Base-by-base conservation (phyloP, 1,140 invertebrate genomes). In the Monochamus saltuarius region DNA sequence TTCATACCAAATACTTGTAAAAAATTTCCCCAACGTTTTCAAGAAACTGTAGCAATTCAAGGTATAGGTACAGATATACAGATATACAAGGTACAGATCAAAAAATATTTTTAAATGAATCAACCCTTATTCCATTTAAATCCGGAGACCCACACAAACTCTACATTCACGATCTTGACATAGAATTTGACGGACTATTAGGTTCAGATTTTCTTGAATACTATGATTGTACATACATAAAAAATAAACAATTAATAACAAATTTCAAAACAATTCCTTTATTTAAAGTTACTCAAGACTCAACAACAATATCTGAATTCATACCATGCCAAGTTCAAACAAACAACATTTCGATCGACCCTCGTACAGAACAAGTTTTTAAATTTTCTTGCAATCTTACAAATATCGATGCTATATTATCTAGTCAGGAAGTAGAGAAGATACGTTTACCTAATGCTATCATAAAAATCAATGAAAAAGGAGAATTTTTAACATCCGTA, bases 1-100 rank as follows among this genome's bases (percentile, higher is more conserved):
- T 62, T 62, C 11, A 56, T 56, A 58, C 29, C 47, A 2, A 49
- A 56, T 11, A 53, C 34, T 34, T 53, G 40, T 1, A 40, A 53
- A 53, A 58, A 38, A 45, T 62, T 45, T 56, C n/a, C 13, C 11
- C 1, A 49, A 9, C 29, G 52, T 2, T 61, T 39, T 7, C 59
- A 42, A 45, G 17, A 46, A 46, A 47, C 14, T n/a, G 29, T 47
- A 1, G 17, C 17, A 8, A 19, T 0, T 29, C 45, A 47, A 0
- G 45, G 19, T 17, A 19, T 47, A 0, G n/a, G n/a, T n/a, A n/a
- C n/a, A n/a, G n/a, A n/a, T n/a, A n/a, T n/a, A n/a, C n/a, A n/a
- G n/a, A n/a, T n/a, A n/a, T n/a, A n/a, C n/a, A n/a, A n/a, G n/a
- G n/a, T n/a, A 47, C 45, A 4, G 17, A 29, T 19, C 45, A 4